Percentiles rank a stretch among this genome's conserved stretches.
These are phyloP conservation scores for Actias luna DNA, from an alignment of 2,888 invertebrate genomes.

Conservation along the genomic window DNA sequence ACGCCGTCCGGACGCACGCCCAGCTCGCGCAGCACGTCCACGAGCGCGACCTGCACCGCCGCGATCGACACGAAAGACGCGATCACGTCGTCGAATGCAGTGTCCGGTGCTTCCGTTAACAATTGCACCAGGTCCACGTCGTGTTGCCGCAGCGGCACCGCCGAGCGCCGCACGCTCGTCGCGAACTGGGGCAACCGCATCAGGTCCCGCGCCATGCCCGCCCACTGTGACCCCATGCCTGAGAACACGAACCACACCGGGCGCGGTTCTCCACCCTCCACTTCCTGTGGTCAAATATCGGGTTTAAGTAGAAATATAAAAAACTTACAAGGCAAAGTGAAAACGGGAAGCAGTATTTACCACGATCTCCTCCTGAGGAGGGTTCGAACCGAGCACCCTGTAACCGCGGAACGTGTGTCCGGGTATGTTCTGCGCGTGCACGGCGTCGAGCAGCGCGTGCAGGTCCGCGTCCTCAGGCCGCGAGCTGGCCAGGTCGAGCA, in stretches of 20 bases:
- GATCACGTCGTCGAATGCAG: constrained; percentile 91
- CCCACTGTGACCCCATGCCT: constrained; percentile 99
- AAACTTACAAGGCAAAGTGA: too few species aligned
- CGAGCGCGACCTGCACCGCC: constrained; percentile 97
- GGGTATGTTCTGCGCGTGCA: constrained; percentile 86
- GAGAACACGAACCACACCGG: constrained; percentile 98
- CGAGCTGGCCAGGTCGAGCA: constrained; percentile 84
- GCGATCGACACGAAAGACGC: constrained; percentile 97
- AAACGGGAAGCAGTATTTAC: constrained; percentile 32
- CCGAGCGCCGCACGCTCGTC: constrained; percentile 88
- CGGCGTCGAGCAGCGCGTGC: constrained; percentile 87
- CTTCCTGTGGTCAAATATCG: constrained; percentile 39
- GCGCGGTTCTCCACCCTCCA: constrained; percentile 77
- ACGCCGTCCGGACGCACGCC: constrained; percentile 96
- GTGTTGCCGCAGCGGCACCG: constrained; percentile 88
- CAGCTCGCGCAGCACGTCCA: constrained; percentile 89
- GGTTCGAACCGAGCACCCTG: constrained; percentile 79
- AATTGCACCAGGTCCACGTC: constrained; percentile 92
- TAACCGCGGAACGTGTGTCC: constrained; percentile 93
- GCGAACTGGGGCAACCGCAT: constrained; percentile 92
- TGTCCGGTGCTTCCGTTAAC: constrained; percentile 88
- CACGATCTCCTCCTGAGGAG: constrained; percentile 37
- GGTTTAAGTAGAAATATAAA: not conserved
- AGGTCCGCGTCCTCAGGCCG: constrained; percentile 87
- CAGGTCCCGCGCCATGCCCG: constrained; percentile 95